Evolutionary conservation across 1,140 invertebrate genomes (phyloP), one percentile per base, ranked within the genome.

Genomic region (Melitaea cinxia): DNA sequence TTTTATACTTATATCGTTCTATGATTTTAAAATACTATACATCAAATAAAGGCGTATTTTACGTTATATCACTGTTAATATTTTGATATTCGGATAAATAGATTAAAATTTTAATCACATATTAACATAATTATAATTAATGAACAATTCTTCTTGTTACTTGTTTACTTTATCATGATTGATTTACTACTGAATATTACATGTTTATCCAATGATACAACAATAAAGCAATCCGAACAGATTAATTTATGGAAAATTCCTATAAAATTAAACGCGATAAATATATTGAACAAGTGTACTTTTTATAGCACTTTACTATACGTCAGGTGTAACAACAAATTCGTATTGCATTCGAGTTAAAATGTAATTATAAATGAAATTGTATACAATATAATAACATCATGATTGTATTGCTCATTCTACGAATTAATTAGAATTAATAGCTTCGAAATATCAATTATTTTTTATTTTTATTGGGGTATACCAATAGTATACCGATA

Each of bases 191-290:
- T 37, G 15, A 37, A 14, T 17, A 42, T 42, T 42, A 9, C 15
- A 39, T 37, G 35, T 37, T 37, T 37, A 9, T 39, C 4, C 17
- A 39, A 39, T 42, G n/a, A 42, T 7, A 6, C 14, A 15, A 42
- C 37, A 17, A 17, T 6, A 47, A 23, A 47, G 39, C 21, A 47
- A 47, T 47, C 6, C 37, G 4, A 17, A 42, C 15, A 9, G 37
- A 47, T 47, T 47, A 45, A 45, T 45, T 23, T 53, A 55, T 21
- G 60, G 60, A 55, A 63, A 63, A 63, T 49, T 39, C 52, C 53
- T 23, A 3, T 19, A 55, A 49, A 55, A 55, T 47, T 54, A 53
- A 60, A 23, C 3, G 19, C 9, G 30, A 50, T 60, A 49, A 39
- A 30, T 62, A 62, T 19, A 1, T 30, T 14, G 17, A 19, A n/a